phyloP scores from a whole-genome alignment of 2,888 invertebrate genomes.

The Druceiella hillmani region DNA sequence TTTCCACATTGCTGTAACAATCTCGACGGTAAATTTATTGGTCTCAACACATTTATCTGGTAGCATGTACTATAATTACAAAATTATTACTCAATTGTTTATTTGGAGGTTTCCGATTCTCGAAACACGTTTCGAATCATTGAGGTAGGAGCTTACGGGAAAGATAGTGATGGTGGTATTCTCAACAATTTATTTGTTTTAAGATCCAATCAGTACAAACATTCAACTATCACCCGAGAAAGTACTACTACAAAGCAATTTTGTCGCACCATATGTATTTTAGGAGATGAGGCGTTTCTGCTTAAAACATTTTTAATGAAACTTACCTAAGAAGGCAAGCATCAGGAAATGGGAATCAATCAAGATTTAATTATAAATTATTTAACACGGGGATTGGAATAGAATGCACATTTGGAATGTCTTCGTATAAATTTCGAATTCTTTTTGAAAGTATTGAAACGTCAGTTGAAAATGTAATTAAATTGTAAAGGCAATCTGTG shows the following conservation, averaged over 20 bases:
- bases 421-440: no score
- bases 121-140: slow-evolving; percentile 19
- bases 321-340: no score
- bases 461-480: no score
- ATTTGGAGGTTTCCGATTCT: slow-evolving; percentile 21
- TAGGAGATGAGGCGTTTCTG: slow-evolving; percentile 18
- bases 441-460: no score
- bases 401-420: no score
- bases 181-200: slow-evolving; percentile 19
- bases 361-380: no score
- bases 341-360: no score
- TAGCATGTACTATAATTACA: slow-evolving; percentile 20
- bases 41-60: slow-evolving; percentile 21
- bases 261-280: slow-evolving; percentile 18
- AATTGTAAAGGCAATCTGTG: no score
- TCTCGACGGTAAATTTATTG: slow-evolving; percentile 22
- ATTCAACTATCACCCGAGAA: slow-evolving; percentile 19
- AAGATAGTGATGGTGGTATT: slow-evolving; percentile 19
- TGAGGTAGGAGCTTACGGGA: slow-evolving; percentile 18
- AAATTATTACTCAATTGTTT: slow-evolving; percentile 19
- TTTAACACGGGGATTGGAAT: no score
- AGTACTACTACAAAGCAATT: slow-evolving; percentile 18
- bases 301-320: slow-evolving; percentile 14
- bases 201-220: slow-evolving; percentile 18
- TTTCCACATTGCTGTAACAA: slow-evolving; percentile 11